phyloP scores from a whole-genome alignment of 2,113 vertebrate genomes.

The cat (Felis catus) region DNA sequence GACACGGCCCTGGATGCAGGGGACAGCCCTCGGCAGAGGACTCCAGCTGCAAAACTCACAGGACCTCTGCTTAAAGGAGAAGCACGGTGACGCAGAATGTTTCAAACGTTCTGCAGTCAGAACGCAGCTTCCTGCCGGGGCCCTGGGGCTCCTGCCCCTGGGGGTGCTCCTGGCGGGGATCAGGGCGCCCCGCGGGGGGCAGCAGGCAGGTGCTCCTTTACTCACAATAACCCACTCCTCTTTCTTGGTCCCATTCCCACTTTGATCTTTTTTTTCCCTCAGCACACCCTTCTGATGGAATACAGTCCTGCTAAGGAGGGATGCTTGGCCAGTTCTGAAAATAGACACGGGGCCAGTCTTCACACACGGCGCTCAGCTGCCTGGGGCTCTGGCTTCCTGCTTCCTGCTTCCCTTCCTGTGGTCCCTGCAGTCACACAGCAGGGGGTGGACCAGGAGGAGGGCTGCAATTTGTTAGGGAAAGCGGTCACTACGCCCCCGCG shows the following conservation, averaged over 20 bases:
- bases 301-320: background rate
- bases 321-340: background rate
- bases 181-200: background rate
- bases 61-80: background rate
- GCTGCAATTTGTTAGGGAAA: background rate
- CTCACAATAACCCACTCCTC: background rate
- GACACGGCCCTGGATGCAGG: background rate
- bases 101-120: background rate
- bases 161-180: background rate
- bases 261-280: background rate
- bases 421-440: background rate
- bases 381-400: background rate
- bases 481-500: rapidly evolving
- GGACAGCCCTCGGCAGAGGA: too few species aligned
- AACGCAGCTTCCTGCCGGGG: background rate
- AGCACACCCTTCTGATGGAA: background rate
- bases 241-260: background rate
- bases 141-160: background rate
- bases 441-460: background rate
- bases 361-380: background rate
- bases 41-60: background rate
- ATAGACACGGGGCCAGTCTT: background rate
- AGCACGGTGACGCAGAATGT: background rate
- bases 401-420: background rate
- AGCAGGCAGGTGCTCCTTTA: background rate